Percentiles rank a stretch among this genome's conserved stretches.
phyloP scores from a whole-genome alignment of 2,797 vertebrate genomes.

The Tapera naevia region DNA sequence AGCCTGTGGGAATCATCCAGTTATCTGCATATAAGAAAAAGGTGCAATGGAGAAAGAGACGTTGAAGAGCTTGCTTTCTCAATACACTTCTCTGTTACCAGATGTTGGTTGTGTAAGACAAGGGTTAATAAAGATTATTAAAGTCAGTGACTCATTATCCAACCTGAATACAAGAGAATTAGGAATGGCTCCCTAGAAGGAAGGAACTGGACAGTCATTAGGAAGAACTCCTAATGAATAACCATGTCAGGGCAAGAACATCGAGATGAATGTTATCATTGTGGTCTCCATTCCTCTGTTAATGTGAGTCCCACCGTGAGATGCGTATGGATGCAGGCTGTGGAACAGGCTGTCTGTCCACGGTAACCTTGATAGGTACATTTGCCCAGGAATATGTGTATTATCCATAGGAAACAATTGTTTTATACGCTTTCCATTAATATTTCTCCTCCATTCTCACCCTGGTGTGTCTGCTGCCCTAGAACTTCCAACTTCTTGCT shows the following conservation, averaged over 20 bases:
- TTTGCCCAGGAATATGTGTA: neutral
- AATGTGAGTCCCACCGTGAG: accelerated
- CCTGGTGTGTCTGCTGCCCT: neutral
- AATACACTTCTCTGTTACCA: neutral
- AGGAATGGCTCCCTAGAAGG: constrained; percentile 55
- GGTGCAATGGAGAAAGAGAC: neutral
- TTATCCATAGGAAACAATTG: neutral
- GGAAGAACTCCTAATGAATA: constrained; percentile 26
- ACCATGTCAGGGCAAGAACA: constrained; percentile 25
- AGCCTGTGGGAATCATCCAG: neutral
- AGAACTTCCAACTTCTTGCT: neutral
- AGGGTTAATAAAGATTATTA: constrained; percentile 35
- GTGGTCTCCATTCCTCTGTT: neutral
- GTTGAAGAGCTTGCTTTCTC: neutral
- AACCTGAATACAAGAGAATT: constrained; percentile 27
- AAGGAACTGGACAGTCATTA: constrained; percentile 44
- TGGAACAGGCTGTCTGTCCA: neutral
- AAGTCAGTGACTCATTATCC: constrained; percentile 51
- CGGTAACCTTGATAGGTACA: neutral
- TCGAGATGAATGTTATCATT: neutral
- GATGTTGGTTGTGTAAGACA: neutral
- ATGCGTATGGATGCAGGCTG: neutral
- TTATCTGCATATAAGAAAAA: neutral
- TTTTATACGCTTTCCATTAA: neutral
- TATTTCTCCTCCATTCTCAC: neutral